A percentile compares a stretch with the other conserved stretches of the same genome.
Conservation (phyloP, 2,888 invertebrate genomes). For the Caradrina clavipalpis region DNA sequence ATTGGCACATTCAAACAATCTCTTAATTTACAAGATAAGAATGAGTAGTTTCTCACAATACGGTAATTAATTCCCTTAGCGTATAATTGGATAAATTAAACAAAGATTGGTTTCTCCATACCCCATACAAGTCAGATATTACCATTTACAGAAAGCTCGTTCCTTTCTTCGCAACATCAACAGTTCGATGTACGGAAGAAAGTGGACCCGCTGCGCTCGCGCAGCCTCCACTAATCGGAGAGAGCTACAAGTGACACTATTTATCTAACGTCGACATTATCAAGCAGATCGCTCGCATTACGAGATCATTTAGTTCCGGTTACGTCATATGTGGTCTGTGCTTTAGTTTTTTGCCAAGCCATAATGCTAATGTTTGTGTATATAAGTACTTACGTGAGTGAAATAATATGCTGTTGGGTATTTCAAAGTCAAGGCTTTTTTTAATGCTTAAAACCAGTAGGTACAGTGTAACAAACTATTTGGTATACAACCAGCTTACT, state of each 20-base stretch:
- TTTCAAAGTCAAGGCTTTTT: conserved; percentile 23
- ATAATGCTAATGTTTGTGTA: background rate
- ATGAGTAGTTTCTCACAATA: no score
- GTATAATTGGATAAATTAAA: background rate
- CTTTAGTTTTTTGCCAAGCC: conserved; percentile 14
- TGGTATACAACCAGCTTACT: no score
- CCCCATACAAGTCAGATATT: background rate
- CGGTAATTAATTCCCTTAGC: background rate
- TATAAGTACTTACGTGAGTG: conserved; percentile 30
- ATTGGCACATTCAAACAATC: no score
- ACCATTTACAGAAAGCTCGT: background rate
- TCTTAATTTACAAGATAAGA: no score
- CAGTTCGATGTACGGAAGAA: conserved; percentile 62
- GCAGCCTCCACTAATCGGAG: conserved; percentile 55
- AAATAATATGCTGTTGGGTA: conserved; percentile 29
- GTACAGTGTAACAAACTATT: no score
- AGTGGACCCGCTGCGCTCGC: conserved; percentile 62
- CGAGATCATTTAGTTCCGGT: conserved; percentile 62
- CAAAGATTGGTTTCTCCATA: background rate
- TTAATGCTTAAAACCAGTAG: background rate
- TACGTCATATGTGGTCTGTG: conserved; percentile 57
- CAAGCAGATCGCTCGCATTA: conserved; percentile 48
- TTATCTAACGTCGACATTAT: conserved; percentile 59
- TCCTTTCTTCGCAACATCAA: conserved; percentile 4
- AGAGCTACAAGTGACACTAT: conserved; percentile 64